Percentiles rank a stretch among this genome's conserved stretches.
Evolutionary conservation across 2,797 vertebrate species (phyloP).

Genomic region (Myiotriccus ornatus): DNA sequence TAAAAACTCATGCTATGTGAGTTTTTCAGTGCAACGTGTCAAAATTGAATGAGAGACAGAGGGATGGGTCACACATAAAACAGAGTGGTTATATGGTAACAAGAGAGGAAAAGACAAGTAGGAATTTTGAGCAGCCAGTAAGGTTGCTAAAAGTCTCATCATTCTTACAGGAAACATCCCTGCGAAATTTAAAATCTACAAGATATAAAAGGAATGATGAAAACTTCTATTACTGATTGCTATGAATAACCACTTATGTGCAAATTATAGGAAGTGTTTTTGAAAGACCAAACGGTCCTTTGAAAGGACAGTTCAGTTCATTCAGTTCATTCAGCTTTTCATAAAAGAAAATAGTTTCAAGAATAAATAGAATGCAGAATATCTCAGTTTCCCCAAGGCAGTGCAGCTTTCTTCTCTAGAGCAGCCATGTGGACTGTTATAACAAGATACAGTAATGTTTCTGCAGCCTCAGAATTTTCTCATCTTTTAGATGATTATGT

Average conservation of each 20-base stretch:
- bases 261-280: not conserved
- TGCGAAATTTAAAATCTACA: not conserved
- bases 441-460: not conserved
- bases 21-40: not conserved
- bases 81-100: not conserved
- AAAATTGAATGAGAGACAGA: not conserved
- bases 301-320: not conserved
- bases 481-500: not conserved
- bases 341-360: not conserved
- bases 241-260: not conserved
- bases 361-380: not conserved
- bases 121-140: not conserved
- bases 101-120: not conserved
- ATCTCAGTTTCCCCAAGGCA: not conserved
- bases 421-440: not conserved
- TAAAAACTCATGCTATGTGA: not conserved
- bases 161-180: not conserved
- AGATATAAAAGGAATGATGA: not conserved
- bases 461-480: not conserved
- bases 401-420: not conserved
- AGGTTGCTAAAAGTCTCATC: not conserved
- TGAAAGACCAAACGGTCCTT: not conserved
- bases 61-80: not conserved
- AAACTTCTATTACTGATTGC: not conserved
- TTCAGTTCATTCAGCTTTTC: not conserved